Conservation (phyloP, 2,888 invertebrate genomes). For the Ophioninae sp. region DNA sequence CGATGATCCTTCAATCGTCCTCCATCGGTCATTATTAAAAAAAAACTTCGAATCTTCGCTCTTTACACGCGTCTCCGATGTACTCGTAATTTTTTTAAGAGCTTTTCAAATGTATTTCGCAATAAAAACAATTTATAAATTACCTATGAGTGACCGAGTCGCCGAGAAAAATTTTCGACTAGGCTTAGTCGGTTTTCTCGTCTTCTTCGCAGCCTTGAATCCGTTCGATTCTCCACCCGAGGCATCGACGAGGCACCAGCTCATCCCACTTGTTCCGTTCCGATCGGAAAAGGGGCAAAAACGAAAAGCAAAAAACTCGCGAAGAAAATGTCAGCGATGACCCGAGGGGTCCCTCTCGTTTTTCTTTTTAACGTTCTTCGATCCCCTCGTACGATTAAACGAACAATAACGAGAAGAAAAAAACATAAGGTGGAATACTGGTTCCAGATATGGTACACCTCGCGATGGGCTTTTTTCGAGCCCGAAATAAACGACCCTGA, state of each 20-base stretch:
- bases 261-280: too few species aligned
- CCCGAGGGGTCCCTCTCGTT: conserved; percentile 67
- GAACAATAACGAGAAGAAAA: background rate
- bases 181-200: background rate
- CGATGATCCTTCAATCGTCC: too few species aligned
- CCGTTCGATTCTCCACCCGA: background rate
- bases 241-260: background rate
- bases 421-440: background rate
- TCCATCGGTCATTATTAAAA: background rate
- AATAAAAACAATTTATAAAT: conserved; percentile 64
- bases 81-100: conserved; percentile 64
- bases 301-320: conserved; percentile 33
- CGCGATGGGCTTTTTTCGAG: background rate
- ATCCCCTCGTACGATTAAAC: conserved; percentile 8
- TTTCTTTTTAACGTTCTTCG: conserved; percentile 67
- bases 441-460: background rate
- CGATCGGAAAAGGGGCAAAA: background rate
- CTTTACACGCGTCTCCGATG: background rate
- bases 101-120: conserved; percentile 67
- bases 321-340: conserved; percentile 67
- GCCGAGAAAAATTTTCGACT: background rate
- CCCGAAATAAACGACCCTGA: background rate
- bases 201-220: conserved; percentile 51
- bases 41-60: background rate
- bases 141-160: background rate